Percentiles rank a stretch among this genome's conserved stretches.
Evolutionary conservation across 2,888 invertebrate species (phyloP).

Genomic region (Ophraella communa): DNA sequence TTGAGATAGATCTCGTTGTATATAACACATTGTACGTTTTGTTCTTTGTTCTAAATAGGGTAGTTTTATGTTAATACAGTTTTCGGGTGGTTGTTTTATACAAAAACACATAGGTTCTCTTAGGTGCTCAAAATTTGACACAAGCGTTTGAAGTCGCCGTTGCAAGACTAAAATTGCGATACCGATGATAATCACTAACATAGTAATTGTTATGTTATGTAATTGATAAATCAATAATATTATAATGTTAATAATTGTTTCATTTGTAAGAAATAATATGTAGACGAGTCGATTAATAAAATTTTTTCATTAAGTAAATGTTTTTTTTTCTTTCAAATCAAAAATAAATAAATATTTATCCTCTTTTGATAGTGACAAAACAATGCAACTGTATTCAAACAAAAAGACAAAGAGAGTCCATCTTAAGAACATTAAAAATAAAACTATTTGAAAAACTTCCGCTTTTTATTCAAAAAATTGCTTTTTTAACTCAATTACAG

Average conservation of each 20-base stretch:
- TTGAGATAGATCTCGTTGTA: too few species aligned
- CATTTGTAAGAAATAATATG: slow-evolving; percentile 50
- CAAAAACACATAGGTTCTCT: neutral
- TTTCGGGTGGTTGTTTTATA: neutral
- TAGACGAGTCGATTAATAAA: slow-evolving; percentile 50
- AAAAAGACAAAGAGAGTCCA: too few species aligned
- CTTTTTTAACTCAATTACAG: too few species aligned
- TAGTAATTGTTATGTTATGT: slow-evolving; percentile 55
- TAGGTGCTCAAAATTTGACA: slow-evolving; percentile 4
- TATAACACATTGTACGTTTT: too few species aligned
- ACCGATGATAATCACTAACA: slow-evolving; percentile 59
- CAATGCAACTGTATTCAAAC: too few species aligned
- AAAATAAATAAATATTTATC: too few species aligned
- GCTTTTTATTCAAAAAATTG: too few species aligned
- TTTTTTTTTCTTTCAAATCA: neutral
- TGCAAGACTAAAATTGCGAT: slow-evolving; percentile 46
- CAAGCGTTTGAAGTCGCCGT: slow-evolving; percentile 18
- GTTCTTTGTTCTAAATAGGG: neutral
- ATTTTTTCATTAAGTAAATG: slow-evolving; percentile 44
- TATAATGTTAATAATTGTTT: slow-evolving; percentile 52
- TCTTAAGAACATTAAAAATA: too few species aligned
- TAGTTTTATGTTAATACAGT: too few species aligned
- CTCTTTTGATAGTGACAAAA: too few species aligned
- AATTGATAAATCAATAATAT: slow-evolving; percentile 52
- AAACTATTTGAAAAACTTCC: too few species aligned